These are phyloP conservation scores for Pseudonaja textilis DNA, from an alignment of 2,113 vertebrate genomes.

Conservation along the genomic window DNA sequence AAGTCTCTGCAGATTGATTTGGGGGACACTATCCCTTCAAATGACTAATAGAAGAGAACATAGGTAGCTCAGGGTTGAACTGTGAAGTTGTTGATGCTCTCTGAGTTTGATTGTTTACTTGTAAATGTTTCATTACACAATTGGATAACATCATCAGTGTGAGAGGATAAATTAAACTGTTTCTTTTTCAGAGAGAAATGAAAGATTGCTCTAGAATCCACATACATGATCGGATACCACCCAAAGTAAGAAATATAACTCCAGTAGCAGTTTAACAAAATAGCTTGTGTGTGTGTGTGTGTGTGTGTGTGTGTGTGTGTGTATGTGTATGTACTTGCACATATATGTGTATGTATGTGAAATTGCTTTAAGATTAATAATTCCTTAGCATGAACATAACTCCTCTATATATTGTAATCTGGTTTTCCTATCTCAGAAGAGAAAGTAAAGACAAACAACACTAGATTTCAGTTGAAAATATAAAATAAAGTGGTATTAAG, in stretches of 20 bases:
- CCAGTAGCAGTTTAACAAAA: not conserved
- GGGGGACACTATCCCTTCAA: not conserved
- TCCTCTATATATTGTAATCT: not conserved
- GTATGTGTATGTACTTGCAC: no score
- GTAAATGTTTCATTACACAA: not conserved
- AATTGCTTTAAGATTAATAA: not conserved
- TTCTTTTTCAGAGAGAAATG: not conserved
- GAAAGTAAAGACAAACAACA: not conserved
- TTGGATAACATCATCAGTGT: not conserved
- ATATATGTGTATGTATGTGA: not conserved
- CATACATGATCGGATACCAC: not conserved
- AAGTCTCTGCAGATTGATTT: not conserved
- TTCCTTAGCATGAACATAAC: not conserved
- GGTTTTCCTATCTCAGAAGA: not conserved
- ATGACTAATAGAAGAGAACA: not conserved
- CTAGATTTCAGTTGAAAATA: not conserved
- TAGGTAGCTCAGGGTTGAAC: not conserved
- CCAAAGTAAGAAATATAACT: not conserved
- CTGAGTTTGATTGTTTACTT: not conserved
- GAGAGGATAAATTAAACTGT: not conserved
- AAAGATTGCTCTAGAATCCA: not conserved
- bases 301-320: not conserved
- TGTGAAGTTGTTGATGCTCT: not conserved
- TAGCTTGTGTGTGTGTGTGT: not conserved
- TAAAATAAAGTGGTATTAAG: not conserved